phyloP scores from a whole-genome alignment of 2,113 vertebrate genomes.

The Heptranchias perlo region DNA sequence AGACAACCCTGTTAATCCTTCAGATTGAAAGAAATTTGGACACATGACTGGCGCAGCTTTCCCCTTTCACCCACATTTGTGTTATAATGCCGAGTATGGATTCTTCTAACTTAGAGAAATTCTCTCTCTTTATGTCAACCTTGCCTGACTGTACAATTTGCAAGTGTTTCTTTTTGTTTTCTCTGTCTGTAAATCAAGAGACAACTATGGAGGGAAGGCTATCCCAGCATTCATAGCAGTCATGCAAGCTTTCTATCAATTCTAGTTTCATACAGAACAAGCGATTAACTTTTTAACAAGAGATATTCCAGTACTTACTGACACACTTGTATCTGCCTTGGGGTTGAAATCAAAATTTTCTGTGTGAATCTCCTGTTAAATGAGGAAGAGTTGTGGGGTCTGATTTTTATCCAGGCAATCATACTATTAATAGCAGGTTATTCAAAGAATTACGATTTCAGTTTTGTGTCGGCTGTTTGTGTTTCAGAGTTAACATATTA shows the following conservation, averaged over 20 bases:
- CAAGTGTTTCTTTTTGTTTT: neutral
- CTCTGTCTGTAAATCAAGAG: neutral
- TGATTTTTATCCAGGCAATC: neutral
- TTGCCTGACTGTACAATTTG: too few species aligned
- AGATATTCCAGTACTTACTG: neutral
- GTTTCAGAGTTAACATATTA: neutral
- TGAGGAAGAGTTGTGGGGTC: neutral
- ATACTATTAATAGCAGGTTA: neutral
- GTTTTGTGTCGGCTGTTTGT: neutral
- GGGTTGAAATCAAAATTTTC: neutral
- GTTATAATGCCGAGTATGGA: neutral
- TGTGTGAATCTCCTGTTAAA: neutral
- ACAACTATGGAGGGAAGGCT: neutral
- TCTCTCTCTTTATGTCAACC: neutral
- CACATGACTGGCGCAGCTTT: neutral
- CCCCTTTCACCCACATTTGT: neutral
- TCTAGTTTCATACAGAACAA: neutral
- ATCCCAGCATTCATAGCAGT: conserved; percentile 14
- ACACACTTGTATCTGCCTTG: neutral
- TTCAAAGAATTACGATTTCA: neutral
- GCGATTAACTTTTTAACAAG: neutral
- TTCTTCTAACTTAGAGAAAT: too few species aligned
- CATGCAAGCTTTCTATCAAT: neutral
- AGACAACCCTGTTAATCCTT: neutral
- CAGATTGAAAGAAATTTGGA: neutral